Conservation (phyloP, 2,888 invertebrate species). For the Microplitis deprimator region DNA sequence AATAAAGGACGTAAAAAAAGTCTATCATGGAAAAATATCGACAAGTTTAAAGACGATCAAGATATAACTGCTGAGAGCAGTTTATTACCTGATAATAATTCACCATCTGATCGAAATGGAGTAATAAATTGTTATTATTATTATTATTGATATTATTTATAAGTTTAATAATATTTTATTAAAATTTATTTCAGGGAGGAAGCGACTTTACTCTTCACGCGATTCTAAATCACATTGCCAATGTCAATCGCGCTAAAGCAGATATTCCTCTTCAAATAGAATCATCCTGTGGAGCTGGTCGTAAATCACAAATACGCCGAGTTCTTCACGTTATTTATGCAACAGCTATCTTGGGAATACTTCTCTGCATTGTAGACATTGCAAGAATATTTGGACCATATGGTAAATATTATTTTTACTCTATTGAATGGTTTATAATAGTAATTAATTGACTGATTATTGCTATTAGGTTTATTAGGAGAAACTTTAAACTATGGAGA, state of each 20-base stretch:
- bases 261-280: constrained; percentile 66
- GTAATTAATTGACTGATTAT: background rate
- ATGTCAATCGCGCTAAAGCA: constrained; percentile 72
- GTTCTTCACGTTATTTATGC: constrained; percentile 73
- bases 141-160: constrained; percentile 8
- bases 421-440: background rate
- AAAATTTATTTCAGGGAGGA: constrained; percentile 59
- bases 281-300: constrained; percentile 61
- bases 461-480: constrained; percentile 57
- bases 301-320: constrained; percentile 70
- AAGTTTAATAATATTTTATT: constrained; percentile 19
- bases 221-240: constrained; percentile 74
- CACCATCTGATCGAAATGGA: constrained; percentile 54
- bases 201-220: constrained; percentile 72
- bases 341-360: constrained; percentile 73
- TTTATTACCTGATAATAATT: constrained; percentile 61
- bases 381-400: constrained; percentile 73
- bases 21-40: constrained; percentile 69
- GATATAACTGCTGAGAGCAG: constrained; percentile 70
- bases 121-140: constrained; percentile 46
- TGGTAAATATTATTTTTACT: constrained; percentile 61
- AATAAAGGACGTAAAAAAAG: constrained; percentile 67
- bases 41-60: constrained; percentile 61
- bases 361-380: constrained; percentile 73
- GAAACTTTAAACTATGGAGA: constrained; percentile 59